These are phyloP conservation scores for Phymorhynchus buccinoides DNA, from an alignment of 1,140 invertebrate genomes.

Conservation along the genomic window DNA sequence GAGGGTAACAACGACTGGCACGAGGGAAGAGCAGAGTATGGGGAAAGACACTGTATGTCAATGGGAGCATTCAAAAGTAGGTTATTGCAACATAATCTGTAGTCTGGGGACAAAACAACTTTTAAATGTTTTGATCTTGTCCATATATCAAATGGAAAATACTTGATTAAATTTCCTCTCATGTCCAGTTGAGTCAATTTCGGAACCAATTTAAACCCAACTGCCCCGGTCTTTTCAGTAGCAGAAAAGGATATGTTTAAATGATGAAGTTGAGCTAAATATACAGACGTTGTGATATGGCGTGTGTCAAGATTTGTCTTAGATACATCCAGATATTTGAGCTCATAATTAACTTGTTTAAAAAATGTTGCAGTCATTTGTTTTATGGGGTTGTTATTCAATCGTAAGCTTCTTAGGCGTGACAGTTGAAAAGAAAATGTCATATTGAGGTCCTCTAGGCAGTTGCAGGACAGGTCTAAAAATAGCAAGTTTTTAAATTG, in stretches of 20 bases:
- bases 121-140: too few species aligned
- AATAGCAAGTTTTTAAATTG: neutral
- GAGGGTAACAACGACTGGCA: too few species aligned
- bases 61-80: neutral
- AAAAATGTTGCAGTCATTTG: neutral
- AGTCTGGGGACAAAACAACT: neutral
- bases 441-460: neutral
- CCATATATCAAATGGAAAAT: neutral
- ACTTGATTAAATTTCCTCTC: neutral
- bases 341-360: neutral
- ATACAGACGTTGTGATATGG: neutral
- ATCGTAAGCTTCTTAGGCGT: neutral
- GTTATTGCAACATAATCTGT: neutral
- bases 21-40: too few species aligned
- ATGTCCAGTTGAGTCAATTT: neutral
- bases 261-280: neutral
- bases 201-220: neutral
- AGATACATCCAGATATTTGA: neutral
- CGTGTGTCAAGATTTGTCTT: neutral
- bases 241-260: neutral
- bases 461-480: neutral
- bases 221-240: neutral
- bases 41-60: too few species aligned
- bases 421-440: neutral
- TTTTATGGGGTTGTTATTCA: neutral